phyloP scores from a whole-genome alignment of 2,888 invertebrate species.

The Clistopyga incitator region DNA sequence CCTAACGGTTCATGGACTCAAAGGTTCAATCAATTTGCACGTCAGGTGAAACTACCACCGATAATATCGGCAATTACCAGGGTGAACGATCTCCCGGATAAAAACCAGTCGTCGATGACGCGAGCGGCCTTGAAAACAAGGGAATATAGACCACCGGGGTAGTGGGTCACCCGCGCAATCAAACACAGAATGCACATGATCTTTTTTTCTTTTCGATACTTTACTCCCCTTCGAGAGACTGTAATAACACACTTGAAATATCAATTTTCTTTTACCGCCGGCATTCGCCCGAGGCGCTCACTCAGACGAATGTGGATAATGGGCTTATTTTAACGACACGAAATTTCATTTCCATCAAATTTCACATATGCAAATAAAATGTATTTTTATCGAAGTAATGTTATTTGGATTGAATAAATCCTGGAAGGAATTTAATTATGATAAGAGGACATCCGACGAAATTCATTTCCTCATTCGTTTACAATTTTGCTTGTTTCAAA shows the following conservation, averaged over 20 bases:
- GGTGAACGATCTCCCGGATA: slow-evolving; percentile 11
- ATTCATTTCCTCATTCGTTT: too few species aligned
- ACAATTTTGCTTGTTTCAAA: too few species aligned
- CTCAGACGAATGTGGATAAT: too few species aligned
- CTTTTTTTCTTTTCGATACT: slow-evolving; percentile 15
- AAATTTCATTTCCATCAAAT: too few species aligned
- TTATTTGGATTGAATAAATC: too few species aligned
- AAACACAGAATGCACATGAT: neutral
- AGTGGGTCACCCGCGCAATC: slow-evolving; percentile 39
- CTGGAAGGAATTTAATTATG: too few species aligned
- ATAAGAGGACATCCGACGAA: too few species aligned
- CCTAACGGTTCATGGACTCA: slow-evolving; percentile 29
- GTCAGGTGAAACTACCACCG: slow-evolving; percentile 8
- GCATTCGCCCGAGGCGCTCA: neutral
- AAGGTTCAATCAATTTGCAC: slow-evolving; percentile 36
- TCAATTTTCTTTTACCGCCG: neutral
- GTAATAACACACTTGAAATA: neutral
- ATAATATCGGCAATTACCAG: slow-evolving; percentile 30
- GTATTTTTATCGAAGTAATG: too few species aligned
- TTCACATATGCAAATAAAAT: too few species aligned
- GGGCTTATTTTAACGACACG: too few species aligned
- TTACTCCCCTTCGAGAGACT: neutral
- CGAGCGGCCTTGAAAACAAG: slow-evolving; percentile 20
- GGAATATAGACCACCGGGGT: slow-evolving; percentile 40
- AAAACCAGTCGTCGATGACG: slow-evolving; percentile 7